Evolutionary conservation across 2,797 vertebrate genomes (phyloP).

Genomic region (Heliangelus exortis): DNA sequence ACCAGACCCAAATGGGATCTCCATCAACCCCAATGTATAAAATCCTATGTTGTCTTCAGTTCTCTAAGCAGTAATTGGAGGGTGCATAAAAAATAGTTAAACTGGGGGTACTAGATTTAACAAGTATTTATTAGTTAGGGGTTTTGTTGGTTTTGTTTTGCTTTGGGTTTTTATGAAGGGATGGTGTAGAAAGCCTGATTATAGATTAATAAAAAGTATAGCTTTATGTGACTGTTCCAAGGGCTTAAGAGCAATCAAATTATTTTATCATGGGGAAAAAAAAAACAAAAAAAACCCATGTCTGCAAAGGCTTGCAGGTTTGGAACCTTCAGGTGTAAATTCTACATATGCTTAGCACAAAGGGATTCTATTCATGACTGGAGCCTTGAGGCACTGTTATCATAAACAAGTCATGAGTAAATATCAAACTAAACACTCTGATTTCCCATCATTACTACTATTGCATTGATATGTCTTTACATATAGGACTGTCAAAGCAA

Average conservation of each 20-base stretch:
- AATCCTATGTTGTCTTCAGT: neutral
- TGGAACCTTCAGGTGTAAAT: neutral
- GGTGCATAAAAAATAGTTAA: neutral
- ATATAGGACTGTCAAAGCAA: neutral
- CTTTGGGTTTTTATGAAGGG: neutral
- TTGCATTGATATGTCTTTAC: neutral
- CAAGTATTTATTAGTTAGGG: neutral
- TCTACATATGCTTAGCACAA: neutral
- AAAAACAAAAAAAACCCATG: no score
- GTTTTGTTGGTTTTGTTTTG: neutral
- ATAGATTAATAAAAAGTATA: neutral
- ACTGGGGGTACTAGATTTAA: neutral
- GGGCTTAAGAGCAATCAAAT: neutral
- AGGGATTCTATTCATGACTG: neutral
- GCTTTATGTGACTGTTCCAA: neutral
- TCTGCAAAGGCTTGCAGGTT: neutral
- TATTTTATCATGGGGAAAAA: neutral
- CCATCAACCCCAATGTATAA: neutral
- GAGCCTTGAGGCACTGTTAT: neutral
- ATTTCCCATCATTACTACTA: neutral
- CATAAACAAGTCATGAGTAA: neutral
- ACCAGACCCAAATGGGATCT: neutral
- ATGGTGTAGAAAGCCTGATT: neutral
- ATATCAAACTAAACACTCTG: neutral
- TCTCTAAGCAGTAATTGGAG: neutral